Base-by-base conservation (phyloP, 2,888 invertebrate species). In the Syrista parreyssii region DNA sequence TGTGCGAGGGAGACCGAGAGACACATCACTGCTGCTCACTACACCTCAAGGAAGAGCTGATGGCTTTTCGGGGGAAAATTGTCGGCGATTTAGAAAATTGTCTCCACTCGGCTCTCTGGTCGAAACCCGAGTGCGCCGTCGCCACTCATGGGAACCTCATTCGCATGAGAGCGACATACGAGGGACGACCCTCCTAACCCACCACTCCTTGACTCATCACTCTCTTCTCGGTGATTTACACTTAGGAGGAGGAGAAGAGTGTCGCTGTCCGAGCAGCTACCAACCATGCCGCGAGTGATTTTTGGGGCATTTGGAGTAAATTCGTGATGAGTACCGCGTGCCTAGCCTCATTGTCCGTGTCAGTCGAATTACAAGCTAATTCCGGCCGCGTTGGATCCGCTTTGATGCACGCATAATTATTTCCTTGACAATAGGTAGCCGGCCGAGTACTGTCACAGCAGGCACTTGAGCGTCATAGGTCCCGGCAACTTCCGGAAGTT, bases 311-410 rank as follows among this genome's bases (percentile, higher is more conserved):
- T 32, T 71, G 2, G 33, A 23, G 71, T 71, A 23, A 31, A 71
- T 30, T 33, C 12, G 71, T 12, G 71, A 31, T 33, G 15, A 32
- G 15, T 23, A 32, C 71, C 71, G 69, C 69, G 69, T 69, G 69
- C 75, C 77, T 32, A n/a, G 32, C 11, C 36, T 80, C 78, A 79
- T 79, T 73, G 82, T 55, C 55, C 55, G 1, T 77, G 72, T 75
- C 75, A 75, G 73, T 55, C 79, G 76, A 82, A 79, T 83, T 79
- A 81, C 83, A 35, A 73, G 74, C 83, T 79, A 79, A 82, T 83
- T 81, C 77, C 32, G 40, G 34, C 74, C 55, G 71, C 77, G 74
- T 78, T 75, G 75, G 75, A 69, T 71, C 36, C 72, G 75, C 55
- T 76, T 78, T 73, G 78, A 33, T 72, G 78, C 75, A 75, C 78